Evolutionary conservation across 2,888 invertebrate species (phyloP).

Genomic region (Drosophila birchii): DNA sequence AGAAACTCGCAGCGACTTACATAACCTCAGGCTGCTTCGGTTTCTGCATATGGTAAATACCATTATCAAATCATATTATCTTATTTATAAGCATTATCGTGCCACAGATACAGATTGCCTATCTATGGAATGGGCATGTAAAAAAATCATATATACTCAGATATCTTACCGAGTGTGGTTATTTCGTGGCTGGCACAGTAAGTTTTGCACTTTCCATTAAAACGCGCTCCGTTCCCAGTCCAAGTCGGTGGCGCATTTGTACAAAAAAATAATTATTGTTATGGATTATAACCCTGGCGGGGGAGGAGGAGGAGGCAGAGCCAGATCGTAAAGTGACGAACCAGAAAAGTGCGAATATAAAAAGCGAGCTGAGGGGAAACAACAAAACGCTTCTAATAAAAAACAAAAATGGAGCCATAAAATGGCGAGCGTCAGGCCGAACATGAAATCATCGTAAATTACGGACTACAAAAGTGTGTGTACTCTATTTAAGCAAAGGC

Average conservation of each 20-base stretch:
- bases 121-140: constrained; percentile 82
- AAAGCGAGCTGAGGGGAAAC: constrained; percentile 9
- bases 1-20: constrained; percentile 12
- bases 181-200: constrained; percentile 79
- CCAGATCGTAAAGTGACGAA: constrained; percentile 44
- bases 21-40: constrained; percentile 46
- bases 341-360: constrained; percentile 38
- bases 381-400: constrained; percentile 60
- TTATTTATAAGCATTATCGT: constrained; percentile 83
- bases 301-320: constrained; percentile 1
- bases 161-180: constrained; percentile 78
- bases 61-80: constrained; percentile 85
- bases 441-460: constrained; percentile 69
- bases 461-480: constrained; percentile 39
- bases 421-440: constrained; percentile 50
- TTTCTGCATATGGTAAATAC: constrained; percentile 84
- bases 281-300: constrained; percentile 37
- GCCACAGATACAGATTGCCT: constrained; percentile 82
- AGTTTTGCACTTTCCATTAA: constrained; percentile 80
- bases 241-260: constrained; percentile 34
- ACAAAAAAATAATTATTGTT: constrained; percentile 25
- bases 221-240: constrained; percentile 58
- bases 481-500: constrained; percentile 10
- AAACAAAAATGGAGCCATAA: constrained; percentile 59
- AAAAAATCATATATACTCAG: constrained; percentile 59